phyloP scores from a whole-genome alignment of 2,797 vertebrate genomes.

The Sternotherus odoratus region DNA sequence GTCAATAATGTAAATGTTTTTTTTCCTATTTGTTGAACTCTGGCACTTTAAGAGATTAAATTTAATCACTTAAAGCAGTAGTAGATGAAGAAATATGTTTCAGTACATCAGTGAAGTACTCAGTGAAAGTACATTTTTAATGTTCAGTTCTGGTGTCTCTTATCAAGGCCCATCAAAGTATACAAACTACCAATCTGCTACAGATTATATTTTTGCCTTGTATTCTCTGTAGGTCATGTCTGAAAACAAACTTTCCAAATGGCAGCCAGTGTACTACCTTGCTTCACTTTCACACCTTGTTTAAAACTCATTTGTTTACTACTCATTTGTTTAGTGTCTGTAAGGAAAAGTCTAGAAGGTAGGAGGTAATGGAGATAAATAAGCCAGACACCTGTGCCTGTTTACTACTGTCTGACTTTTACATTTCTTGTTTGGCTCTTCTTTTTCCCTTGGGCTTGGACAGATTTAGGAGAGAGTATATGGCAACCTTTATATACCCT shows the following conservation, averaged over 20 bases:
- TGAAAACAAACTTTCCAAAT: not conserved
- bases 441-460: not conserved
- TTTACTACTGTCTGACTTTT: not conserved
- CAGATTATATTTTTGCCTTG: not conserved
- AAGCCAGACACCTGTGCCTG: not conserved
- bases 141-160: not conserved
- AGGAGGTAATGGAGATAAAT: accelerated
- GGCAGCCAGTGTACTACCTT: not conserved
- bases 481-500: not conserved
- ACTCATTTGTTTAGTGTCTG: not conserved
- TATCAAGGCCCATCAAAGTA: not conserved
- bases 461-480: not conserved
- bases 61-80: not conserved
- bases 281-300: not conserved
- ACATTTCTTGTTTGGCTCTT: not conserved
- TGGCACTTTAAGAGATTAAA: not conserved
- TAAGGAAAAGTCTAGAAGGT: not conserved
- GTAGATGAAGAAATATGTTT: not conserved
- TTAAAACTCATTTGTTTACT: not conserved
- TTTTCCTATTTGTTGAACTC: not conserved
- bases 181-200: not conserved
- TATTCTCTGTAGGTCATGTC: not conserved
- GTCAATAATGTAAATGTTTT: not conserved
- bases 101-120: not conserved
- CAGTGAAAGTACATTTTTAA: not conserved